Evolutionary conservation across 2,113 vertebrate genomes (phyloP).

Genomic region (Hymenochirus boettgeri): DNA sequence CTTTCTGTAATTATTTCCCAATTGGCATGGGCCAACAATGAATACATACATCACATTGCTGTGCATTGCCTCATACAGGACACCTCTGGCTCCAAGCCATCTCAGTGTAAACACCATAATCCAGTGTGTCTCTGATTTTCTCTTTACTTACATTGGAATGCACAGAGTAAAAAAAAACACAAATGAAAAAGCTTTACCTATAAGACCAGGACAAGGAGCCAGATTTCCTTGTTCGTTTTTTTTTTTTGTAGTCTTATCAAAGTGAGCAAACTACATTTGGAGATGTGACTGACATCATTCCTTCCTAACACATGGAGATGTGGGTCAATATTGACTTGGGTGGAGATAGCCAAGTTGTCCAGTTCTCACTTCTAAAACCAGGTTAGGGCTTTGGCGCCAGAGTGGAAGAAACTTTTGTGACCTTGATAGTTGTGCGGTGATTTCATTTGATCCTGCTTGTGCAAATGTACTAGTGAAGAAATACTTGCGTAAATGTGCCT

Average conservation of each 20-base stretch:
- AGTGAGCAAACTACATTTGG: slow-evolving; percentile 36
- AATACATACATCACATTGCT: slow-evolving; percentile 20
- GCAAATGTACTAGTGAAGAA: slow-evolving; percentile 12
- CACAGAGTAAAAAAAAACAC: slow-evolving; percentile 7
- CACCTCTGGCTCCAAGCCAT: slow-evolving; percentile 34
- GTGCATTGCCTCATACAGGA: slow-evolving; percentile 26
- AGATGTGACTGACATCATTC: slow-evolving; percentile 42
- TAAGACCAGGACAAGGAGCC: slow-evolving; percentile 4
- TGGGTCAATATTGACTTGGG: slow-evolving; percentile 44
- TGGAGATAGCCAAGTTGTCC: slow-evolving; percentile 9
- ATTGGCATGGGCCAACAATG: slow-evolving; percentile 27
- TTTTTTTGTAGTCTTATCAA: slow-evolving; percentile 34
- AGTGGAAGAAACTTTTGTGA: slow-evolving; percentile 20
- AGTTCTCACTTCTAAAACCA: slow-evolving; percentile 27
- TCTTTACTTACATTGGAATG: slow-evolving; percentile 35
- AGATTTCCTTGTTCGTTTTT: slow-evolving; percentile 18
- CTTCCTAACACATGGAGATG: slow-evolving; percentile 28
- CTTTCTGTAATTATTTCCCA: slow-evolving; percentile 38
- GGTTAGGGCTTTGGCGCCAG: slow-evolving; percentile 26
- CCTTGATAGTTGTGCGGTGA: slow-evolving; percentile 13
- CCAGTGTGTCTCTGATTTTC: slow-evolving; percentile 28
- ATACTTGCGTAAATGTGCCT: slow-evolving; percentile 23
- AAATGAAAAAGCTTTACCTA: slow-evolving; percentile 21
- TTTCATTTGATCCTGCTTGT: slow-evolving; percentile 33
- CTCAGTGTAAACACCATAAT: slow-evolving; percentile 32